Base-by-base conservation (phyloP, 2,888 invertebrate species). In the Nematopogon swammerdamellus region DNA sequence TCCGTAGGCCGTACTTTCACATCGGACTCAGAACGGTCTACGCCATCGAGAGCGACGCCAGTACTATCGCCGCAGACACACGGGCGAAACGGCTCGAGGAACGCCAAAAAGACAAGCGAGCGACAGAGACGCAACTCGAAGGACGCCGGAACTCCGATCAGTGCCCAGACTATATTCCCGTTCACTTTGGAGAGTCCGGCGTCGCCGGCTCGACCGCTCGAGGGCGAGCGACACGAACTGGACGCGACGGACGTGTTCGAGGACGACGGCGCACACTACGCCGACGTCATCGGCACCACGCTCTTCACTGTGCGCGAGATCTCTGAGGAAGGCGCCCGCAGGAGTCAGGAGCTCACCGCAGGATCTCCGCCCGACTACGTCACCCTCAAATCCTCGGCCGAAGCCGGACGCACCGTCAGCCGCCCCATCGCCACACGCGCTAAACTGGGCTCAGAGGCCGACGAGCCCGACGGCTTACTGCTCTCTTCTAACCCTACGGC, bases 111-210 rank as follows among this genome's bases (percentile, higher is more conserved):
- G 36, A 36, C 11, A 14, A 36, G 6, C 19, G 45, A 45, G 17
- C 57, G 49, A 44, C 57, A 18, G 25, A 53, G 43, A n/a, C 65
- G 74, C 46, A 71, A 73, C 54, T 72, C 72, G 3, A 67, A 66
- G 54, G 74, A 75, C 50, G 64, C 70, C 53, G 68, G 77, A 2
- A 83, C 85, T 1, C 83, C 83, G 1, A 82, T 83, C 1, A 85
- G 85, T 45, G 85, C 84, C 5, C 81, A 82, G 50, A 85, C 86
- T 0, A 83, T 88, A 52, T 88, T 88, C 64, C 87, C 88, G 1
- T 80, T 88, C 58, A 86, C 84, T 52, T 65, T 86, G 45, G 87
- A 86, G 62, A 86, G 86, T 55, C 87, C 87, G 1, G 81, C 83
- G 16, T 85, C 86, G 2, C 86, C 87, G 0, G 72, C 81, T 18